Conservation (phyloP, 2,888 invertebrate species). For the Eristalis arbustorum region DNA sequence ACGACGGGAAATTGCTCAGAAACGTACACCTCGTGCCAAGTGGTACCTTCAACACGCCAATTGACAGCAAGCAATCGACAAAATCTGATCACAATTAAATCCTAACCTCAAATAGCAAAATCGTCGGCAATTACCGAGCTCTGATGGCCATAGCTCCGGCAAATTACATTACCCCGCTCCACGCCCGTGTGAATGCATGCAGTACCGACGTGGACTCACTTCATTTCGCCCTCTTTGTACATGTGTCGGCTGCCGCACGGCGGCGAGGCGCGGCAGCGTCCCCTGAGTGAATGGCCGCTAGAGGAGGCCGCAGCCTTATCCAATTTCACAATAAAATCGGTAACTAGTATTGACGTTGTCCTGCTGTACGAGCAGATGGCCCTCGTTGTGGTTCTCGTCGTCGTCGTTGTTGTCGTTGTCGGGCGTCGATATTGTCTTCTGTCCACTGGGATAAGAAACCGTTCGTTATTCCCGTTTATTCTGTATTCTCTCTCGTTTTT, state of each 20-base stretch:
- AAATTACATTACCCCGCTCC: slow-evolving; percentile 40
- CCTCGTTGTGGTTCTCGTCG: not conserved
- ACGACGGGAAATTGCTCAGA: not conserved
- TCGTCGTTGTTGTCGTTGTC: not conserved
- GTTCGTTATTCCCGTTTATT: slow-evolving; percentile 19
- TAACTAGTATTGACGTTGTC: slow-evolving; percentile 61
- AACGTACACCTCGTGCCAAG: slow-evolving; percentile 2
- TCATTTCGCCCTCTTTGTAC: not conserved
- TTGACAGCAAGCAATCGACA: slow-evolving; percentile 62
- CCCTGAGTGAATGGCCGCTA: not conserved
- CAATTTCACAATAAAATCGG: slow-evolving; percentile 66
- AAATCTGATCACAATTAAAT: slow-evolving; percentile 71
- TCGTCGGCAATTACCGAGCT: slow-evolving; percentile 60
- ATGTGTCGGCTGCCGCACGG: not conserved
- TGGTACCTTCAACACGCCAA: slow-evolving; percentile 53
- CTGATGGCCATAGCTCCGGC: slow-evolving; percentile 50
- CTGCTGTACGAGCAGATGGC: slow-evolving; percentile 21
- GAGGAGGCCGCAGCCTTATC: slow-evolving; percentile 53
- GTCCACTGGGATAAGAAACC: slow-evolving; percentile 60
- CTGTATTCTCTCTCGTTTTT: not conserved
- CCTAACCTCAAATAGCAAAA: slow-evolving; percentile 59
- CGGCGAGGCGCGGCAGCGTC: not conserved
- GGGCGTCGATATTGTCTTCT: slow-evolving; percentile 25
- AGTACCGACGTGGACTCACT: not conserved
- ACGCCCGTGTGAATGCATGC: not conserved